phyloP scores from a whole-genome alignment of 2,113 vertebrate species.

The Neotoma lepida region DNA sequence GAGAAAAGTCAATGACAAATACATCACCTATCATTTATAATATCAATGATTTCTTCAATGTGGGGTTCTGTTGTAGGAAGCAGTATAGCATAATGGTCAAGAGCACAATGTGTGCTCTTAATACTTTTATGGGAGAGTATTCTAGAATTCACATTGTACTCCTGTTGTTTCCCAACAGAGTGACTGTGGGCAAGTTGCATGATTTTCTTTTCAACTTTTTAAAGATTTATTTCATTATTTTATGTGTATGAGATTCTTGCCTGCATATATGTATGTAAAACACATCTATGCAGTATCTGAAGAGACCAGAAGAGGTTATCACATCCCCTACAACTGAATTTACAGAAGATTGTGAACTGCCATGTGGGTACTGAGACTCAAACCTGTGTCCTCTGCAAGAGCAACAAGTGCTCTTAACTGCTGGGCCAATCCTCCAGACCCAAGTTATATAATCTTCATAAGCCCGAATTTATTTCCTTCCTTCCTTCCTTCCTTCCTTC shows the following conservation, averaged over 20 bases:
- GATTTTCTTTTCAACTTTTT: not conserved
- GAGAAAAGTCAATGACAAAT: not conserved
- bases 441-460: not conserved
- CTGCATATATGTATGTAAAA: not conserved
- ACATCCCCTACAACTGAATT: not conserved
- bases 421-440: not conserved
- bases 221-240: not conserved
- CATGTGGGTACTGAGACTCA: not conserved
- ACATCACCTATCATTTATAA: not conserved
- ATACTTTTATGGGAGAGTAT: not conserved
- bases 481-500: too few relatives aligned
- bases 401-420: not conserved
- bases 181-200: not conserved
- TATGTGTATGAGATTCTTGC: not conserved
- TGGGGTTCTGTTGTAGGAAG: not conserved
- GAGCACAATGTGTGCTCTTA: not conserved
- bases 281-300: not conserved
- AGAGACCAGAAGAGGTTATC: not conserved
- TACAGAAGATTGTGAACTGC: not conserved
- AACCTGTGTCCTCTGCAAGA: not conserved
- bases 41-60: not conserved
- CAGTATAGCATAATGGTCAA: not conserved
- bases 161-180: not conserved
- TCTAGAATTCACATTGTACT: not conserved
- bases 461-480: too few relatives aligned